Evolutionary conservation across 1,140 invertebrate species (phyloP).

Genomic region (Drosophila elegans): DNA sequence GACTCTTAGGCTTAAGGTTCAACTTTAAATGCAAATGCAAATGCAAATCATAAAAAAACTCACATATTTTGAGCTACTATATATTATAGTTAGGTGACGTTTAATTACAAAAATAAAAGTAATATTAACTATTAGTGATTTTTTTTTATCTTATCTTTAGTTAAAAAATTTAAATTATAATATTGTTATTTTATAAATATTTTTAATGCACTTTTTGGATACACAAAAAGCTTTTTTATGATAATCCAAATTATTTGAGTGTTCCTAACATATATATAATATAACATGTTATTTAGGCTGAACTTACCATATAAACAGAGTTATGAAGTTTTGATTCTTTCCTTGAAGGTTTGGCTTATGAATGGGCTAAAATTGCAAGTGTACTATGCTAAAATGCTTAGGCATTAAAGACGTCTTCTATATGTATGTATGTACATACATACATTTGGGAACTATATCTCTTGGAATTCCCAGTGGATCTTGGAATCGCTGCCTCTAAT

Average conservation of each 20-base stretch:
- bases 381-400: background rate
- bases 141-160: too few species aligned
- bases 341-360: too few species aligned
- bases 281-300: too few species aligned
- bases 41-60: background rate
- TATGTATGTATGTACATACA: background rate
- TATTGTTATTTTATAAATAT: too few species aligned
- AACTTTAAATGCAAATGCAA: slow-evolving; percentile 4
- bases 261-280: too few species aligned
- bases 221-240: too few species aligned
- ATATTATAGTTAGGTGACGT: too few species aligned
- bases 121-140: background rate
- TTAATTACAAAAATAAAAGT: background rate
- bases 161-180: too few species aligned
- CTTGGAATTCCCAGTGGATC: background rate
- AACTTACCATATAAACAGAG: too few species aligned
- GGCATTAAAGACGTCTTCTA: background rate
- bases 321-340: too few species aligned
- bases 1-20: background rate
- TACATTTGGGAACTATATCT: background rate
- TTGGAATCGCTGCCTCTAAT: slow-evolving; percentile 11
- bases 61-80: background rate
- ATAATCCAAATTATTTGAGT: too few species aligned
- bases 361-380: background rate
- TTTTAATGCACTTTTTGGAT: too few species aligned